Base-by-base conservation (phyloP, 2,888 invertebrate species). In the Rhopalosiphum nymphaeae region DNA sequence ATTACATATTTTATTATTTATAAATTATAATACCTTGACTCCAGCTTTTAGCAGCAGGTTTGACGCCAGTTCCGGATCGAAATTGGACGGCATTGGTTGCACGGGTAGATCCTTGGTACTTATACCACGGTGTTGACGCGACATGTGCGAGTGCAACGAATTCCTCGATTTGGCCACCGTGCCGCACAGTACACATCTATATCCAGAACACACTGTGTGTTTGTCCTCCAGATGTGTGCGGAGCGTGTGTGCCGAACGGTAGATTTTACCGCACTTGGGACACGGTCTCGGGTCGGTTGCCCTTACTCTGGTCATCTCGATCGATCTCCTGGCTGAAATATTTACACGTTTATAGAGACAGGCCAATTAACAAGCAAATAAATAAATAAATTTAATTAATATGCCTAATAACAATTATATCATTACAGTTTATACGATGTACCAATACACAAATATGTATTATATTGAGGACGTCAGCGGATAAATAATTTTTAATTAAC, bases 121-220 rank as follows among this genome's bases (percentile, higher is more conserved):
- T 96, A 98, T 98, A 95, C 98, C 98, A 94, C 98, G 97, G 96
- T 98, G 98, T 96, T 98, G 98, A 90, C 98, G 97, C 94, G 98
- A 98, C 98, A 98, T 98, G 96, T 98, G 98, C 94, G 98, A 98
- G 96, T 98, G 98, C 93, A 98, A 96, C 0, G 98, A 98, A 96
- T 98, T 98, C 95, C 98, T 97, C 0, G 98, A 98, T 96, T 98
- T 98, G 88, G 98, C 98, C 94, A 98, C 98, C 0, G 98, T 98
- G 95, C 98, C 98, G 96, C 98, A 98, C 3, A 98, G 96, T 5
- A 98, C 98, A 96, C 98, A 98, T 92, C 98, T 97, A 96, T 98
- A 98, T 92, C 98, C 98, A 0, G 98, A 98, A 96, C 98, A 98
- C 95, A 98, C 97, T 67, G 98, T 98, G 96, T 98, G 98, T 96